phyloP scores from a whole-genome alignment of 2,113 vertebrate genomes.

The Cololabis saira region DNA sequence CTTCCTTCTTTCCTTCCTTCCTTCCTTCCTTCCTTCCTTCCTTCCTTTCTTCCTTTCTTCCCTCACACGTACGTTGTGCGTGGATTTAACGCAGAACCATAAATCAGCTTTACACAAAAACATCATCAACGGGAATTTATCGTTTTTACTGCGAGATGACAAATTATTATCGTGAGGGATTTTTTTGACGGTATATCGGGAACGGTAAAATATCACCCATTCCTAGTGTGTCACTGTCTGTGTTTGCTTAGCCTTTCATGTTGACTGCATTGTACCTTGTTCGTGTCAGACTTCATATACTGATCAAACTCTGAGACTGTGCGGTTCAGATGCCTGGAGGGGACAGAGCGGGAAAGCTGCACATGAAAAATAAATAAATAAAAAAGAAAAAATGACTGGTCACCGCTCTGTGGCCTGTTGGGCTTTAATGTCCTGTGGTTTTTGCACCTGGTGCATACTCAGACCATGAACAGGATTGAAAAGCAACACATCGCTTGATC shows the following conservation, averaged over 20 bases:
- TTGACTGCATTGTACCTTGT: slow-evolving; percentile 40
- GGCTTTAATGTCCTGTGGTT: slow-evolving; percentile 29
- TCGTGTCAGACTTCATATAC: slow-evolving; percentile 44
- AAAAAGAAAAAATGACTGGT: slow-evolving; percentile 28
- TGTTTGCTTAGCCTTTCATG: slow-evolving; percentile 61
- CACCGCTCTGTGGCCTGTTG: slow-evolving; percentile 26
- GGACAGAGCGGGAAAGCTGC: slow-evolving; percentile 27
- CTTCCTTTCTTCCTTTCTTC: too few species aligned
- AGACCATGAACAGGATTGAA: slow-evolving; percentile 26
- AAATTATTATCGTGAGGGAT: too few species aligned
- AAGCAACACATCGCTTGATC: slow-evolving; percentile 22
- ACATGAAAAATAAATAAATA: too few species aligned
- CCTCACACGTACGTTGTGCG: too few species aligned
- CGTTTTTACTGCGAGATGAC: too few species aligned
- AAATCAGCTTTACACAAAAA: too few species aligned
- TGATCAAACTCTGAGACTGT: slow-evolving; percentile 52
- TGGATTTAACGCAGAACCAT: too few species aligned
- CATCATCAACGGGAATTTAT: too few species aligned
- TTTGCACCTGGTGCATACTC: slow-evolving; percentile 51
- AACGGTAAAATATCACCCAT: too few species aligned
- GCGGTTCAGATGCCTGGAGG: slow-evolving; percentile 57
- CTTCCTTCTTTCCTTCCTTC: too few species aligned
- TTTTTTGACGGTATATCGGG: too few species aligned
- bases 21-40: too few species aligned
- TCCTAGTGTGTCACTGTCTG: slow-evolving; percentile 11